Conservation (phyloP, 37 sponge, comb jelly and placozoan genomes). For the Mnemiopsis leidyi region DNA sequence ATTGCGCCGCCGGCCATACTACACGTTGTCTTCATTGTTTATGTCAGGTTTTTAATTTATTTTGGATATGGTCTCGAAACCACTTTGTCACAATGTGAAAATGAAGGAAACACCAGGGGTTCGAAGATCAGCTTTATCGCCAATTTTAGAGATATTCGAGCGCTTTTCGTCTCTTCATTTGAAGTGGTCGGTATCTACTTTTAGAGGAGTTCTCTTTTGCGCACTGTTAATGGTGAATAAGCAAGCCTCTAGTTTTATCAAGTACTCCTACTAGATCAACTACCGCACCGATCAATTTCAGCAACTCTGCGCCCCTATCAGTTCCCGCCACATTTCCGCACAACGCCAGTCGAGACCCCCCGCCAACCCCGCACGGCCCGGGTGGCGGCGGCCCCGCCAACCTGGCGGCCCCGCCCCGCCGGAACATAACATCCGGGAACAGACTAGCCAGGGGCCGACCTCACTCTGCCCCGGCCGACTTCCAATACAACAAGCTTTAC, state of each 20-base stretch:
- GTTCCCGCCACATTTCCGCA: conserved; percentile 50
- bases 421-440: background rate
- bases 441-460: background rate
- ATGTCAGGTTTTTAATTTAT: background rate
- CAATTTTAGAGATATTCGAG: background rate
- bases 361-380: background rate
- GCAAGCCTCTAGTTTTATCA: too few species aligned
- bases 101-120: background rate
- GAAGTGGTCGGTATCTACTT: too few species aligned
- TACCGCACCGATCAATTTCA: too few species aligned
- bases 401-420: background rate
- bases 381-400: background rate
- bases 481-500: conserved; percentile 63
- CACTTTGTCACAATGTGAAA: background rate
- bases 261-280: too few species aligned
- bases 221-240: too few species aligned
- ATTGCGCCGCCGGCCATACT: background rate
- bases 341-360: background rate
- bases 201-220: too few species aligned
- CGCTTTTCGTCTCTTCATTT: background rate
- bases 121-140: background rate
- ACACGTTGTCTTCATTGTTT: background rate
- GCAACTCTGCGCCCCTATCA: conserved; percentile 1
- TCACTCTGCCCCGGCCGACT: conserved; percentile 48
- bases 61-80: background rate